Evolutionary conservation across 2,113 vertebrate genomes (phyloP).

Genomic region (Phasianus colchicus): DNA sequence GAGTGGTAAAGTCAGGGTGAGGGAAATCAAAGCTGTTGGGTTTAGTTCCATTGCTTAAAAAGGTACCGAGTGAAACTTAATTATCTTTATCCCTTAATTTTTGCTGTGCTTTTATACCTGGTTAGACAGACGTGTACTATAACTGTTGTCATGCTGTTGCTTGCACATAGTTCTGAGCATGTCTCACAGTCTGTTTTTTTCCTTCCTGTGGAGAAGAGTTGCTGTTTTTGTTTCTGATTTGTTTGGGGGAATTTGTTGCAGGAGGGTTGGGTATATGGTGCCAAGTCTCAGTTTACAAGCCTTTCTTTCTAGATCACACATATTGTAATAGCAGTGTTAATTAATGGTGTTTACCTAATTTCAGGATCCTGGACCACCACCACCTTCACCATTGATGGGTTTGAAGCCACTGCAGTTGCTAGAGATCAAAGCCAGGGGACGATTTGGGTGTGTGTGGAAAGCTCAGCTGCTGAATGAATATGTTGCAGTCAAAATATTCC

Average conservation of each 20-base stretch:
- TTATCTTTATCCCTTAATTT: neutral
- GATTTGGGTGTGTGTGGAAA: slow-evolving; percentile 98
- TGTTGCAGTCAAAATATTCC: slow-evolving; percentile 98
- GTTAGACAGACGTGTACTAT: neutral
- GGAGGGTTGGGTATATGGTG: neutral
- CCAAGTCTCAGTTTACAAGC: neutral
- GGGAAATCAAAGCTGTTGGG: neutral
- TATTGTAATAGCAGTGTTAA: neutral
- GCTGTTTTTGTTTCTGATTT: neutral
- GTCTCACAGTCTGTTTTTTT: neutral
- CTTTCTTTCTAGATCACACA: neutral
- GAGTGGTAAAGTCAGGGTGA: neutral
- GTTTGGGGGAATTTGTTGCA: neutral
- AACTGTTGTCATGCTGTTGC: neutral
- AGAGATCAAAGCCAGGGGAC: slow-evolving; percentile 95
- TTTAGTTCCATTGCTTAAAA: neutral
- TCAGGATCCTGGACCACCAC: slow-evolving; percentile 92
- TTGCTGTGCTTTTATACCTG: neutral
- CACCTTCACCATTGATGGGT: slow-evolving; percentile 91
- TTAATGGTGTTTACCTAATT: slow-evolving; percentile 9
- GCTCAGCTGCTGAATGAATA: slow-evolving; percentile 94
- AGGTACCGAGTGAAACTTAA: neutral
- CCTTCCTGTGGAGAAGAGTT: neutral
- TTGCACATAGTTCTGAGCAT: neutral
- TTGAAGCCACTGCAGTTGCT: slow-evolving; percentile 95